Evolutionary conservation across 2,113 vertebrate genomes (phyloP).

Genomic region (Panthera uncia): DNA sequence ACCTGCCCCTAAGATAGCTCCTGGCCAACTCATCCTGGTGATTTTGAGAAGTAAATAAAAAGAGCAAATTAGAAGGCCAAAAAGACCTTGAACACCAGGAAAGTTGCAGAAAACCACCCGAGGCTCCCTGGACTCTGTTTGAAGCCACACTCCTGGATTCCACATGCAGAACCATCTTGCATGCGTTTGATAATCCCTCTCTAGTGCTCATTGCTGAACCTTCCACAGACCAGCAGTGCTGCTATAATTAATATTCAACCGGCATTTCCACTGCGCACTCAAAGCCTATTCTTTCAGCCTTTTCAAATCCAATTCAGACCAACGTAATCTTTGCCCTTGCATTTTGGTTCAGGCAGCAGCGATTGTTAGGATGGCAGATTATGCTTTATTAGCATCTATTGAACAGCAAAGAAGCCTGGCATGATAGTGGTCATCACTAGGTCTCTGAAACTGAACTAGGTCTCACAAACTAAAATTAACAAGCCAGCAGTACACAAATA

Average conservation of each 20-base stretch:
- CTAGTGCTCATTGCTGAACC: not conserved
- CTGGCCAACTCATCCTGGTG: conserved; percentile 28
- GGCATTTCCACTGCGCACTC: conserved; percentile 55
- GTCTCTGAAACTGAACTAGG: not conserved
- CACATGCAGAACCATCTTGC: not conserved
- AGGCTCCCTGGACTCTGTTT: conserved; percentile 23
- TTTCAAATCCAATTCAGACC: conserved; percentile 72
- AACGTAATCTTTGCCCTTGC: conserved; percentile 60
- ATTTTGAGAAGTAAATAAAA: conserved; percentile 34
- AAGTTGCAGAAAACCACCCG: not conserved
- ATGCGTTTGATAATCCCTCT: not conserved
- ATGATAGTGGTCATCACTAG: not conserved
- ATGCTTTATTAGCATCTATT: conserved; percentile 61
- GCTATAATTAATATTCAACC: conserved; percentile 63
- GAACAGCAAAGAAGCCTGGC: not conserved
- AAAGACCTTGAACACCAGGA: conserved; percentile 20
- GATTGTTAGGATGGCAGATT: not conserved
- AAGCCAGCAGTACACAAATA: not conserved
- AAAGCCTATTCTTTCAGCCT: conserved; percentile 58
- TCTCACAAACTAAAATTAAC: conserved; percentile 53
- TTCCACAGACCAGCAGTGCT: not conserved
- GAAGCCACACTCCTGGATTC: not conserved
- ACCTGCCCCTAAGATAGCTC: conserved; percentile 60
- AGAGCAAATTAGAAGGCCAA: conserved; percentile 42
- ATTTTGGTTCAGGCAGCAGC: not conserved